Evolutionary conservation across 2,797 vertebrate species (phyloP), one percentile per base, ranked within the genome.

Genomic region (Streptopelia turtur): DNA sequence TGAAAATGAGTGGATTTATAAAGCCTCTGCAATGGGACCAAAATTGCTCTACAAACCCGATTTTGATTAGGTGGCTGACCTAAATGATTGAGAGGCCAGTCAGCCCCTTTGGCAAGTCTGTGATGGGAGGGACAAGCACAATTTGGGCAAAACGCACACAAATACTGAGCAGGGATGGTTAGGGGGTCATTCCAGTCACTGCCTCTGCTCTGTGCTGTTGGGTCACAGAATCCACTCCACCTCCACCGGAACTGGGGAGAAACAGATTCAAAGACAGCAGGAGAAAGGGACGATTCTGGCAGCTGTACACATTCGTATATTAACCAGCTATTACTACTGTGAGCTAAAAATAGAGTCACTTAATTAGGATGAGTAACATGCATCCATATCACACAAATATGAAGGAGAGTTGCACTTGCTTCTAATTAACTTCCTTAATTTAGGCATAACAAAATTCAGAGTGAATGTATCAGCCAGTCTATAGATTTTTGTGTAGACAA

Each of bases 361-460:
- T 69, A 84, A 93, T 92, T 79, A 79, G 74, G 63, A 94, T 45
- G 10, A 88, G 74, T 65, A 96, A 81, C 47, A 66, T 15, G 25
- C 10, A 88, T 59, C 52, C 35, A 31, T 66, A 77, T 69, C 87
- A 92, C 28, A 88, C 63, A 93, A 91, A 69, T 69, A 94, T 3
- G 50, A 87, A 83, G 60, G 10, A 39, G 21, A 56, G 9, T 60
- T 50, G 55, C 47, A 64, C 72, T 80, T 91, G 69, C 52, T 94
- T 57, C 39, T 92, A 93, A 94, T 71, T 47, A 76, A 60, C 21
- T 79, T 89, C 56, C 79, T 83, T 88, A 86, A 91, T 93, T 71
- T 78, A 93, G 63, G 39, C 59, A 31, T 86, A 93, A 93, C 23
- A 4, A 86, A 94, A 96, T 94, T 87, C 95, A 78, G 72, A 94